Base-by-base conservation (phyloP, 2,113 vertebrate genomes). In the Rhagologus leucostigma region DNA sequence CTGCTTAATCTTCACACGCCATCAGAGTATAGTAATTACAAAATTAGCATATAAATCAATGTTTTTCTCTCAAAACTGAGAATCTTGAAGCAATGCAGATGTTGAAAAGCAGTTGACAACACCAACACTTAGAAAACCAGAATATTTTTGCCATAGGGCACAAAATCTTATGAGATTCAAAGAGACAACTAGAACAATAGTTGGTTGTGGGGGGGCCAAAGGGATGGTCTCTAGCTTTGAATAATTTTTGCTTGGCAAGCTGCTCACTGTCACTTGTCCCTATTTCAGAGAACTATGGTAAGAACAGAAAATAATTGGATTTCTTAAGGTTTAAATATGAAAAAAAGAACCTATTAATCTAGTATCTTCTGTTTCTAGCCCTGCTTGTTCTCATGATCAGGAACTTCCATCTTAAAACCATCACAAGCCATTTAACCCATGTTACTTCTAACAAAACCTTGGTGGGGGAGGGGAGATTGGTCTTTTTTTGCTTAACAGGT, bases 391-490 rank as follows among this genome's bases (percentile, higher is more conserved):
- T 74, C 46, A 20, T 1, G 0, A 41, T 22, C 15, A 35, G 46
- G 11, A 77, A 16, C 13, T 32, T 87, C 20, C 11, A 47, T 9
- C 13, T 74, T 60, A 49, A 80, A 69, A 44, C 12, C n/a, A 56
- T 33, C 37, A 39, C 0, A 0, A 52, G 41, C 13, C 32, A 44
- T 41, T 77, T 62, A 20, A 46, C 55, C 33, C 27, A n/a, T 32
- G 9, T 60, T 68, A 52, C 50, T 60, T 76, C 44, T 49, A 70
- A 70, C 3, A 71, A 55, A 49, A 52, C 15, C 20, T 29, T 49
- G 39, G 3, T 17, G 4, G 2, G 1, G 13, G n/a, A n/a, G 32
- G 11, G 6, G 5, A 12, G 6, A 9, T 11, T 32, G 27, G 20
- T 15, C 4, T 19, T 42, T 37, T 52, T 44, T 42, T 46, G 10